Conservation (phyloP, 2,797 vertebrate genomes). For the Pangasius macronema region DNA sequence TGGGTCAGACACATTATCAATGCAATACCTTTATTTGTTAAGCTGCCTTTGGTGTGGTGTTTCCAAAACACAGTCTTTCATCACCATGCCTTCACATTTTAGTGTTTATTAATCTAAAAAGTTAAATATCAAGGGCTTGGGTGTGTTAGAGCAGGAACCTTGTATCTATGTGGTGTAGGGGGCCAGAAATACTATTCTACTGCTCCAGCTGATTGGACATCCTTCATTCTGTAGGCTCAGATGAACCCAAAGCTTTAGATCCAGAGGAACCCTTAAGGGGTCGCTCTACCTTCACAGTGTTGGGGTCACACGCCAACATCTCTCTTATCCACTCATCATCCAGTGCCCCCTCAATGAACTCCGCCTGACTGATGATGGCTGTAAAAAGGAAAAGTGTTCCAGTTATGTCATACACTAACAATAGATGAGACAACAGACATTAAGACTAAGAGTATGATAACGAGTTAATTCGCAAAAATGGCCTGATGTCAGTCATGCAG, state of each 20-base stretch:
- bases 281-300: constrained; percentile 70
- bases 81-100: background rate
- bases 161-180: background rate
- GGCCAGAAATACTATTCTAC: background rate
- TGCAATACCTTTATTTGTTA: background rate
- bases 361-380: constrained; percentile 76
- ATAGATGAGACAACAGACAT: background rate
- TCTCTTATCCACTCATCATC: constrained; percentile 76
- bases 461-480: background rate
- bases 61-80: background rate
- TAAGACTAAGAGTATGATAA: background rate
- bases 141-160: background rate
- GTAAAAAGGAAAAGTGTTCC: constrained; percentile 13
- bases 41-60: background rate
- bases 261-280: constrained; percentile 52
- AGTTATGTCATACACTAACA: background rate
- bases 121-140: background rate
- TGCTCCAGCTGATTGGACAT: constrained; percentile 1
- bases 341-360: constrained; percentile 76
- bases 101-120: background rate
- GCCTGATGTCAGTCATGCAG: background rate
- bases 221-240: constrained; percentile 14
- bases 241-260: constrained; percentile 48
- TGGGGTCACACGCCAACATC: constrained; percentile 79
- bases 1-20: background rate